phyloP scores from a whole-genome alignment of 2,888 invertebrate species.

The Rhagonycha fulva region DNA sequence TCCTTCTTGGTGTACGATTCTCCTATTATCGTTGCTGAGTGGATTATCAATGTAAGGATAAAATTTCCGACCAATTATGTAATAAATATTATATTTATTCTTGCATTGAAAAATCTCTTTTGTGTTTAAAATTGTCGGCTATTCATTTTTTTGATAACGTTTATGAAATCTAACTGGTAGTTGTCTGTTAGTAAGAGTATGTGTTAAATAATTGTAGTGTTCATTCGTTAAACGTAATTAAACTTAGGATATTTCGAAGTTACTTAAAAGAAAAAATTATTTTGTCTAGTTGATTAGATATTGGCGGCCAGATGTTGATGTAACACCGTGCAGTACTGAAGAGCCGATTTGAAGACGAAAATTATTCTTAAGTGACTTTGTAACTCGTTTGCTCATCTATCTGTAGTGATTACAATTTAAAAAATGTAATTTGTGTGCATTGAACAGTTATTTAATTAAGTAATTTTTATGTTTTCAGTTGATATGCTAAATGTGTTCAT shows the following conservation, averaged over 20 bases:
- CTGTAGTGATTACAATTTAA: not conserved
- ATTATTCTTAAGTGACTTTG: not conserved
- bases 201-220: not conserved
- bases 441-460: not conserved
- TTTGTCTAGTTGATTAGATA: not conserved
- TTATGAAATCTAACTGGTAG: not conserved
- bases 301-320: not conserved
- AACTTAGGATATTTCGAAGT: not conserved
- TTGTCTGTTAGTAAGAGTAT: not conserved
- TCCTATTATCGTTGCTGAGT: not conserved
- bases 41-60: not conserved
- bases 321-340: not conserved
- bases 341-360: not conserved
- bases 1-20: not conserved
- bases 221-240: not conserved
- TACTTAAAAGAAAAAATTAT: not conserved
- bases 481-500: not conserved
- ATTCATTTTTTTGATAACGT: not conserved
- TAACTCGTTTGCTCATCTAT: not conserved
- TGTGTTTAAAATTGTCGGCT: not conserved
- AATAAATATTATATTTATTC: not conserved
- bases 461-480: not conserved
- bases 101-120: not conserved
- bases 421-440: not conserved
- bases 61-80: not conserved